These are phyloP conservation scores for Lagopus leucura DNA, from an alignment of 2,113 vertebrate species.

Conservation along the genomic window DNA sequence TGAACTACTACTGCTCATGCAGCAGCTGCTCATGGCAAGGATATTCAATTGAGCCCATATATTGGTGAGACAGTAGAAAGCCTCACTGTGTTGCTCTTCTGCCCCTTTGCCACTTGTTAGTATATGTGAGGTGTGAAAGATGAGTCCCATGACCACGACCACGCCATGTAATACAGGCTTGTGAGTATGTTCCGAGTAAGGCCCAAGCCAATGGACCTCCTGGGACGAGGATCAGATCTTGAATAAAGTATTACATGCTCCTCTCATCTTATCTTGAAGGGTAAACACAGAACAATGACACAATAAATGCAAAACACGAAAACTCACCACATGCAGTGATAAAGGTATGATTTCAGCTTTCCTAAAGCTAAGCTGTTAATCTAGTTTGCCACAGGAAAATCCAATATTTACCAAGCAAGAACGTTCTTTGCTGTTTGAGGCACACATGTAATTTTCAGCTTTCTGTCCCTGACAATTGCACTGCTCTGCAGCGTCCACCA, in stretches of 20 bases:
- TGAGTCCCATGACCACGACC: neutral
- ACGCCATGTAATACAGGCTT: neutral
- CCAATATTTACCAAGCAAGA: neutral
- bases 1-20: neutral
- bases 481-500: neutral
- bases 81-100: neutral
- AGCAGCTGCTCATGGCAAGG: neutral
- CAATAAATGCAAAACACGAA: neutral
- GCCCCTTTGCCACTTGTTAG: neutral
- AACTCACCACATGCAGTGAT: neutral
- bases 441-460: neutral
- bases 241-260: neutral
- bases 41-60: rapidly evolving
- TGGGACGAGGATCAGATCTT: neutral
- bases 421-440: neutral
- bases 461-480: neutral
- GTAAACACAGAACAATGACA: neutral
- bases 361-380: neutral
- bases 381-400: slow-evolving; percentile 4
- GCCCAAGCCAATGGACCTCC: neutral
- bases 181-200: neutral
- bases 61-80: neutral
- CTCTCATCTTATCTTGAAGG: neutral
- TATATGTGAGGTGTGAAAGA: neutral
- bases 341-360: neutral